phyloP scores from a whole-genome alignment of 2,113 vertebrate genomes.

The Anhinga anhinga region DNA sequence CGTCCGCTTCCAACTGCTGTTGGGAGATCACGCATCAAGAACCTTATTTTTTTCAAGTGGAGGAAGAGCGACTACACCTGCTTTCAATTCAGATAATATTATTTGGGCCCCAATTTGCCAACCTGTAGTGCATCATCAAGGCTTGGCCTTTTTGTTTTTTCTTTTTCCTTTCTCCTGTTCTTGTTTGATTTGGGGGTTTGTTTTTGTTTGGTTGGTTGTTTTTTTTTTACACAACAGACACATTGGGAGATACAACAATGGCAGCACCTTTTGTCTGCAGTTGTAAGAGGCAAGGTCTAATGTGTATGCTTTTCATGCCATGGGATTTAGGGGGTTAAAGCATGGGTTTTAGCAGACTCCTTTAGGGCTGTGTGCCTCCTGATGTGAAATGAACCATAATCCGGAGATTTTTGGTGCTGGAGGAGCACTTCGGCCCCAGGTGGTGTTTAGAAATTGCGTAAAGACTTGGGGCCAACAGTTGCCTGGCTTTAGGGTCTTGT shows the following conservation, averaged over 20 bases:
- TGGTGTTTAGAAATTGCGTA: accelerated
- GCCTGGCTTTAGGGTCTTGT: neutral
- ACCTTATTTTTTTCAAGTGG: neutral
- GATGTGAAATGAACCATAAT: neutral
- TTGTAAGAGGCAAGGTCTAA: neutral
- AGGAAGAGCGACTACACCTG: neutral
- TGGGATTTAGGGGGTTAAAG: neutral
- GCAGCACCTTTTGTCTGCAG: neutral
- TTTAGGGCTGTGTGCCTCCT: too few relatives aligned
- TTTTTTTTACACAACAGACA: neutral
- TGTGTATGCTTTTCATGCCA: accelerated
- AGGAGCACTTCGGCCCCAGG: neutral
- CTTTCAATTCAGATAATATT: neutral
- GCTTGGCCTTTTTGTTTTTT: accelerated
- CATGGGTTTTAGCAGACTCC: neutral
- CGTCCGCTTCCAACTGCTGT: neutral
- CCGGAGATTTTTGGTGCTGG: neutral
- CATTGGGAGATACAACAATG: accelerated
- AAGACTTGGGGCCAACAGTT: neutral
- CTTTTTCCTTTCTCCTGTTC: neutral
- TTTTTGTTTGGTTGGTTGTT: neutral
- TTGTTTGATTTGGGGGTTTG: neutral
- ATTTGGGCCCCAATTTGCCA: neutral
- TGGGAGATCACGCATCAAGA: neutral
- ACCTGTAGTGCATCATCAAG: neutral